These are phyloP conservation scores for Drosophila arizonae DNA, from an alignment of 1,140 invertebrate species.

Conservation along the genomic window DNA sequence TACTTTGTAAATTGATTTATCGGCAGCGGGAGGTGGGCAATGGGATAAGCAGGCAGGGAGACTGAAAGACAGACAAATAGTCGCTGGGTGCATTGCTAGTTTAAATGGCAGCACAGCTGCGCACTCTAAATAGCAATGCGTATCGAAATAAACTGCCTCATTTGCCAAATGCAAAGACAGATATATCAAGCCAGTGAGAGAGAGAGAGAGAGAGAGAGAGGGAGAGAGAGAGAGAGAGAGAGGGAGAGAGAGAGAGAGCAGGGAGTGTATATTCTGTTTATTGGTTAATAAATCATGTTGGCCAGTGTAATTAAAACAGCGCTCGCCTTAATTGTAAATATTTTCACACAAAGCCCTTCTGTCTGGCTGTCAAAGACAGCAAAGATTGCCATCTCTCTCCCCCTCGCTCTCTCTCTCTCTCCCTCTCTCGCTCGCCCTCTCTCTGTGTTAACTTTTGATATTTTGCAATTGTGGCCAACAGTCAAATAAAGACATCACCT, in stretches of 20 bases:
- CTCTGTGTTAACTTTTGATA: not conserved
- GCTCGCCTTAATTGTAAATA: not conserved
- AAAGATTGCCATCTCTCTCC: not conserved
- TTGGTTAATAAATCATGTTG: too few species aligned
- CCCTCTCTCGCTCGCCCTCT: too few species aligned
- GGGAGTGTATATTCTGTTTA: too few species aligned
- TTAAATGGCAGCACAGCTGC: conserved; percentile 66
- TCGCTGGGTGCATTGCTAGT: conserved; percentile 9
- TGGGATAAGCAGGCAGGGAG: not conserved
- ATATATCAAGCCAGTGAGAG: too few species aligned
- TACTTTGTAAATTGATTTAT: conserved; percentile 64
- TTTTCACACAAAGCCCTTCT: not conserved
- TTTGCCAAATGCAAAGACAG: conserved; percentile 26
- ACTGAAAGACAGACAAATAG: not conserved
- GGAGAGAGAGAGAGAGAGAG: too few species aligned
- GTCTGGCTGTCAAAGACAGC: conserved; percentile 3
- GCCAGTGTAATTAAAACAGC: not conserved
- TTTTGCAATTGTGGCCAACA: conserved; percentile 11
- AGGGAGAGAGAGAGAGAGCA: too few species aligned
- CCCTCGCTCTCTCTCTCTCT: too few species aligned
- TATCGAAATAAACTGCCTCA: conserved; percentile 46
- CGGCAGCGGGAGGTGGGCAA: conserved; percentile 15
- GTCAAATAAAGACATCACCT: conserved; percentile 1
- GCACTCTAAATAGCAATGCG: conserved; percentile 43
- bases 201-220: too few species aligned